A percentile compares a stretch with the other conserved stretches of the same genome.
These are phyloP conservation scores for Nannoperca australis DNA, from an alignment of 2,797 vertebrate species.

Conservation along the genomic window DNA sequence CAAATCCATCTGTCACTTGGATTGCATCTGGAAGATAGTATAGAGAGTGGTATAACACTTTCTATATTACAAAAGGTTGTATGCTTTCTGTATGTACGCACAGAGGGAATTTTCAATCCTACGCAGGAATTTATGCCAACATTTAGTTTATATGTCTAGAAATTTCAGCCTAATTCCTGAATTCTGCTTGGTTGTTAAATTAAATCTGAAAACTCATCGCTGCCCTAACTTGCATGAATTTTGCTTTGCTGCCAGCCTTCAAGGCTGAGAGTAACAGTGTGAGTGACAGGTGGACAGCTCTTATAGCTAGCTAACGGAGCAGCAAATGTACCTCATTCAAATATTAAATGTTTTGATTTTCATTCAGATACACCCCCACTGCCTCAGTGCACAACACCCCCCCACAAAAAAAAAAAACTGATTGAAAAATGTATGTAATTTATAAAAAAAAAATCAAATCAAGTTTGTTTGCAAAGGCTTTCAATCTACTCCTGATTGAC, in stretches of 20 bases:
- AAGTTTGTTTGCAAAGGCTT: background rate
- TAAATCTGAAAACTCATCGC: conserved; percentile 15
- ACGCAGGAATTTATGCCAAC: conserved; percentile 17
- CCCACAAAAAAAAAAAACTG: background rate
- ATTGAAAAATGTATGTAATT: background rate
- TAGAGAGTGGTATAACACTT: conserved; percentile 20
- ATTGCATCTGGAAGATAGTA: conserved; percentile 50
- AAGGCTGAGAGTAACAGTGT: conserved; percentile 11
- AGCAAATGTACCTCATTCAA: conserved; percentile 6
- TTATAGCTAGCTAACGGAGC: background rate
- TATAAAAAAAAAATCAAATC: background rate
- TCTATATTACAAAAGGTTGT: conserved; percentile 22
- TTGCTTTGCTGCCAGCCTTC: background rate
- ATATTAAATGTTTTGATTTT: conserved; percentile 5
- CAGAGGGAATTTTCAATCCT: background rate
- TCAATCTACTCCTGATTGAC: background rate
- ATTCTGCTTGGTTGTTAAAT: conserved; percentile 16
- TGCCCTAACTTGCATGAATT: conserved; percentile 6
- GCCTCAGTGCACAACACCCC: conserved; percentile 21
- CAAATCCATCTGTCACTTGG: conserved; percentile 64
- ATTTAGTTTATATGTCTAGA: conserved; percentile 18
- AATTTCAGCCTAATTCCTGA: conserved; percentile 16
- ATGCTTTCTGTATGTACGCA: conserved; percentile 21
- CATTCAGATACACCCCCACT: conserved; percentile 10
- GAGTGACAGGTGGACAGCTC: conserved; percentile 6